Evolutionary conservation across 2,113 vertebrate genomes (phyloP).

Genomic region (Podarcis raffonei): DNA sequence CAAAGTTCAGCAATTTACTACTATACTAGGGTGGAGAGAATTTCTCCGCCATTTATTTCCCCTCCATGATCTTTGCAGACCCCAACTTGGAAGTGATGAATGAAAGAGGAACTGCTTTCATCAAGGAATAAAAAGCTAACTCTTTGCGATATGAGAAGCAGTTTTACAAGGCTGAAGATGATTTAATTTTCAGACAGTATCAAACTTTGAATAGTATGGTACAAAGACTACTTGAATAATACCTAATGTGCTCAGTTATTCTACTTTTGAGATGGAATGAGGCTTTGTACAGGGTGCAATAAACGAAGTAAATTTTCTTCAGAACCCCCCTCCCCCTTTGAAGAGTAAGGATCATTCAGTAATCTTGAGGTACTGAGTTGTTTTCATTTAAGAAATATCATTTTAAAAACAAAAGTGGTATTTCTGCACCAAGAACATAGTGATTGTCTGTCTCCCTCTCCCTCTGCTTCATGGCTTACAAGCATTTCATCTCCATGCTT

Average conservation of each 20-base stretch:
- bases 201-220: neutral
- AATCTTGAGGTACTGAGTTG: neutral
- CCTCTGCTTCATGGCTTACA: conserved; percentile 76
- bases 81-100: neutral
- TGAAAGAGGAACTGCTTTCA: neutral
- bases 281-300: neutral
- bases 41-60: neutral
- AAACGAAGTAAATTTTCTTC: neutral
- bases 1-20: neutral
- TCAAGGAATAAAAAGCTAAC: neutral
- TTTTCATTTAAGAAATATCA: conserved; percentile 58
- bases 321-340: neutral
- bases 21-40: neutral
- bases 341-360: neutral
- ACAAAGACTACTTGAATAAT: neutral
- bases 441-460: conserved; percentile 38
- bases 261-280: neutral
- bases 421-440: conserved; percentile 65
- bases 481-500: conserved; percentile 91
- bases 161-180: neutral
- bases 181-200: neutral
- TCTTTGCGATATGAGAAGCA: neutral
- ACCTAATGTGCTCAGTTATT: neutral
- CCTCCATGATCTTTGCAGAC: neutral
- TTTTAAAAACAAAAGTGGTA: conserved; percentile 53